phyloP scores from a whole-genome alignment of 1,140 invertebrate species.

The Lysiphlebus fabarum region DNA sequence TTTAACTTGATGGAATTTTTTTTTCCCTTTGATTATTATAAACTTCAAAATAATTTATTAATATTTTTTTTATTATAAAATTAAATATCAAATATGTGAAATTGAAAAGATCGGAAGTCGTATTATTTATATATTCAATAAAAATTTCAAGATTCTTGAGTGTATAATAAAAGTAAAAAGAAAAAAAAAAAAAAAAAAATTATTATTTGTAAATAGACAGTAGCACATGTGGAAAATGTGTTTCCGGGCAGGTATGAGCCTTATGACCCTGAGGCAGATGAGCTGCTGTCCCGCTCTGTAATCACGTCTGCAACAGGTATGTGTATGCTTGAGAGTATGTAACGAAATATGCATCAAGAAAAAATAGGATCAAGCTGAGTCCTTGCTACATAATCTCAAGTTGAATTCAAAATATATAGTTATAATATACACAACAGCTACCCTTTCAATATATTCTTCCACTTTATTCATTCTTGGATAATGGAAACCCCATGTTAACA shows the following conservation, averaged over 20 bases:
- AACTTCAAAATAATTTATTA: too few species aligned
- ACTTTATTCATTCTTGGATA: conserved; percentile 13
- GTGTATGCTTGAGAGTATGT: conserved; percentile 12
- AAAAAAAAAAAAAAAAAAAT: too few species aligned
- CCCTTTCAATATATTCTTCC: conserved; percentile 21
- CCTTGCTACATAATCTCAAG: conserved; percentile 31
- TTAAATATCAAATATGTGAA: too few species aligned
- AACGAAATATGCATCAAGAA: too few species aligned
- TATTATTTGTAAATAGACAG: conserved; percentile 5
- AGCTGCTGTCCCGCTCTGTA: conserved; percentile 45
- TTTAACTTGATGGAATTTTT: too few species aligned
- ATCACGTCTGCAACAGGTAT: conserved; percentile 37
- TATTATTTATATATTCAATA: too few species aligned
- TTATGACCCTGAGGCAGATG: conserved; percentile 44
- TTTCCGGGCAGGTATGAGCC: conserved; percentile 44
- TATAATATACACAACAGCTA: conserved; percentile 21
- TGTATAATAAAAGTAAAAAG: too few species aligned
- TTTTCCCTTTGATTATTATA: too few species aligned
- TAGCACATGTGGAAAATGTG: conserved; percentile 31
- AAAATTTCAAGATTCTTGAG: too few species aligned
- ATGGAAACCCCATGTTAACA: conserved; percentile 36
- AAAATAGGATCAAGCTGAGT: background rate
- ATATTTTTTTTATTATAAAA: too few species aligned
- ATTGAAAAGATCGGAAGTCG: too few species aligned
- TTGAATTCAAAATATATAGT: conserved; percentile 29